Base-by-base conservation (phyloP, 2,888 invertebrate species). In the Ypsolopha scabrella region DNA sequence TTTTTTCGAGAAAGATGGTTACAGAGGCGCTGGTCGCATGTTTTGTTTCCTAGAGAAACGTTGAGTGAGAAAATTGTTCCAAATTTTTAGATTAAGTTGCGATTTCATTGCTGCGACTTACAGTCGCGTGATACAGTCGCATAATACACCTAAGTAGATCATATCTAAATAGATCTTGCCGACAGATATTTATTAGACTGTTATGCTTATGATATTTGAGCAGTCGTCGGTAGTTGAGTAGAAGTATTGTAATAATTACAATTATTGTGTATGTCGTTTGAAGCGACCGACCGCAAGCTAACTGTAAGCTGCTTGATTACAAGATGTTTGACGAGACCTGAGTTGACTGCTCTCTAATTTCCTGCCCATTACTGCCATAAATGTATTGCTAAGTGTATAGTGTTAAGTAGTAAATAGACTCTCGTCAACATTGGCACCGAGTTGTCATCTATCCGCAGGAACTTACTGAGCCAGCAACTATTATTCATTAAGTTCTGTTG, bases 331-430 rank as follows among this genome's bases (percentile, higher is more conserved):
- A 63, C 63, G 68, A 70, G 72, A 72, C 73, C 74, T 69, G 68
- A 70, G 72, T 78, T 70, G 70, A 71, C 58, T 67, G 75, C 76
- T 77, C 72, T 75, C 74, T 75, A 69, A 75, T 76, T 77, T 79
- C 75, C 74, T 74, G 74, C 76, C 2, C 6, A 70, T 64, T 70
- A 80, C 79, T 78, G 80, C 77, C 80, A 79, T 80, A 72, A 59
- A 47, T 33, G 64, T 75, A 75, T 64, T 43, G 54, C 62, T 72
- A 70, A 72, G 64, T 62, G 60, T 14, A 13, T 79, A 74, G 68
- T 61, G 52, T 46, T 76, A 75, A 73, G 67, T 70, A 69, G 58
- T 60, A 45, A 51, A 51, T 13, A 63, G 56, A 60, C 58, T 60
- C 60, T 63, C 60, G 63, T 62, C 61, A 61, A 64, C 59, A 61